These are phyloP conservation scores for Baccha elongata DNA, from an alignment of 2,888 invertebrate species.

Conservation along the genomic window DNA sequence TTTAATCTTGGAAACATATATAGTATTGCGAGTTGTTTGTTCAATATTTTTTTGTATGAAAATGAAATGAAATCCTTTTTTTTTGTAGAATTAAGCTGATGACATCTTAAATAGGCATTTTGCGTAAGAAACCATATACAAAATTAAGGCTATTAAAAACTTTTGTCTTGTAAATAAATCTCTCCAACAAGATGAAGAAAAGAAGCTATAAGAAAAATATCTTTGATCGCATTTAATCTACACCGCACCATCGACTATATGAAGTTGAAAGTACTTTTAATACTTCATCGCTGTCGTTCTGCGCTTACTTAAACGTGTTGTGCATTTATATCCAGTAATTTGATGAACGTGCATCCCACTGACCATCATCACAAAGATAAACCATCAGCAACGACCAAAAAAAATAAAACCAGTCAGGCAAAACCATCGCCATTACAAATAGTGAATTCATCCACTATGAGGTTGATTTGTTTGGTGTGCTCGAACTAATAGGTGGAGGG, in stretches of 20 bases:
- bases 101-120: constrained; percentile 1
- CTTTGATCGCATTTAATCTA: constrained; percentile 38
- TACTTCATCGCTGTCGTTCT: constrained; percentile 25
- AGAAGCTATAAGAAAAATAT: not conserved
- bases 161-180: constrained; percentile 38
- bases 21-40: too few relatives aligned
- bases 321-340: constrained; percentile 35
- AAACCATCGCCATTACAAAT: not conserved
- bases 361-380: constrained; percentile 20
- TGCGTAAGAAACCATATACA: not conserved
- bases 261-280: constrained; percentile 38
- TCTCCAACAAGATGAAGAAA: constrained; percentile 22
- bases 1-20: too few relatives aligned
- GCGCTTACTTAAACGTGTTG: not conserved
- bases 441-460: constrained; percentile 11
- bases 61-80: too few relatives aligned
- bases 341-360: constrained; percentile 39
- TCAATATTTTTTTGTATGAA: too few relatives aligned
- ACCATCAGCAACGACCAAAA: constrained; percentile 1
- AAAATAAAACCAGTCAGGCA: constrained; percentile 18
- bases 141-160: not conserved
- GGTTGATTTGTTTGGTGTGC: constrained; percentile 48
- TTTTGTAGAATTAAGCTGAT: constrained; percentile 3
- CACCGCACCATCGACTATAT: constrained; percentile 11
- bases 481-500: constrained; percentile 58